phyloP scores from a whole-genome alignment of 2,797 vertebrate genomes.

The Spheniscus humboldti region DNA sequence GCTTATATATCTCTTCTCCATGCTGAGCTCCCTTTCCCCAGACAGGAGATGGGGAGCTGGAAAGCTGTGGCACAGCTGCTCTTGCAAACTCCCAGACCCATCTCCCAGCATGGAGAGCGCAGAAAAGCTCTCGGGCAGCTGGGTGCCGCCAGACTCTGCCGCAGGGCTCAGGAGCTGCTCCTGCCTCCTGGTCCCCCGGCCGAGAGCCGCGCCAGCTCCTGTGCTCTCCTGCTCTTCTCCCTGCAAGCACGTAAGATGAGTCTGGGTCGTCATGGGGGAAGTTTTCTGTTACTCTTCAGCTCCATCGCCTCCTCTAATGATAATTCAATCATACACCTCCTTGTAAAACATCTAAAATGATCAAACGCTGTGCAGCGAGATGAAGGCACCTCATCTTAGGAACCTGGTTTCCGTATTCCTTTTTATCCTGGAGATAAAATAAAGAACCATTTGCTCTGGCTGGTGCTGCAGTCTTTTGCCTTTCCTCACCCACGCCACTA shows the following conservation, averaged over 20 bases:
- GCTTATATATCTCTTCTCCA: neutral
- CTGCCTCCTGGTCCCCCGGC: neutral
- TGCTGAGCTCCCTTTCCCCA: neutral
- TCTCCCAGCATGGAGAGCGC: neutral
- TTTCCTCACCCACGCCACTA: neutral
- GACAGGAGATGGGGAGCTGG: neutral
- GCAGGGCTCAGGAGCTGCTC: neutral
- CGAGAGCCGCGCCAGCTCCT: fast-evolving
- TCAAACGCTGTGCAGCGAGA: conserved; percentile 53
- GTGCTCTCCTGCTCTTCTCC: neutral
- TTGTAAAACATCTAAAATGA: conserved; percentile 61
- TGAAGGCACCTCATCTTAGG: conserved; percentile 58
- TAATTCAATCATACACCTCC: conserved; percentile 59
- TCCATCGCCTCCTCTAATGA: conserved; percentile 43
- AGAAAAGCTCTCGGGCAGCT: neutral
- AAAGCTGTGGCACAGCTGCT: neutral
- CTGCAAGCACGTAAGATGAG: neutral
- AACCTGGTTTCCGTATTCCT: conserved; percentile 55
- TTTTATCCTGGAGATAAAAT: conserved; percentile 68
- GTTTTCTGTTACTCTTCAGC: conserved; percentile 33
- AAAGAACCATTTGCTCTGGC: conserved; percentile 46
- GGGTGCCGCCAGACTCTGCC: neutral
- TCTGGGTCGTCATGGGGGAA: neutral
- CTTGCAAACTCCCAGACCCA: neutral
- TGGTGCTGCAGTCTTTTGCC: neutral